Evolutionary conservation across 2,797 vertebrate species (phyloP), one percentile per base, ranked within the genome.

Genomic region (Alcedo atthis): DNA sequence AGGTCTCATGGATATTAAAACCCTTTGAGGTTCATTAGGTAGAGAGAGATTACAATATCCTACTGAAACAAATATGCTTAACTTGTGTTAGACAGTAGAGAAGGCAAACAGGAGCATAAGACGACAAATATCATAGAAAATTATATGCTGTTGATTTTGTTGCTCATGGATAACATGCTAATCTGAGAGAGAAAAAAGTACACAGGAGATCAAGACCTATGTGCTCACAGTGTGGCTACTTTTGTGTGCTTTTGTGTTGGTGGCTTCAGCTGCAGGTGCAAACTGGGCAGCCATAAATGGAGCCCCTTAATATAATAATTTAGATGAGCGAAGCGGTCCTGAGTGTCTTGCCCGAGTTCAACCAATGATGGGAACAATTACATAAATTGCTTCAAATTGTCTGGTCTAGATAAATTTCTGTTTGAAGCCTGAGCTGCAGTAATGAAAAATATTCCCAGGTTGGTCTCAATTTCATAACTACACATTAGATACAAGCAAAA

Each of bases 401-500:
- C 77, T 73, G 54, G 30, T 58, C 75, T 87, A 82, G 81, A 90
- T 78, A 93, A 71, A 89, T 90, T 87, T 77, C 61, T 48, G 32
- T 80, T 90, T 1, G 12, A 91, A 92, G 85, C 30, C 43, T 81
- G 76, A 86, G 54, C 46, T 82, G 40, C 32, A 26, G 30, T 93
- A 88, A 96, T 91, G 78, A 95, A 92, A 90, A 91, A 69, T 90
- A 93, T 89, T 93, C 94, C 92, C 89, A 89, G 30, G 64, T 75
- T 68, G 33, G 20, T 71, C 83, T 95, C 87, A 88, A 86, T 94
- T 95, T 95, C 81, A 80, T 93, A 92, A 85, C 64, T 71, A 74
- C 78, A 68, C 30, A 75, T 84, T 58, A 96, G 91, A 46, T 74
- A 80, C n/a, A 89, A 92, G 68, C 22, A 91, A 81, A 87, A 51